Percentiles rank a stretch among this genome's conserved stretches.
These are phyloP conservation scores for Chymomyza fuscimana DNA, from an alignment of 2,888 invertebrate genomes.

Conservation along the genomic window DNA sequence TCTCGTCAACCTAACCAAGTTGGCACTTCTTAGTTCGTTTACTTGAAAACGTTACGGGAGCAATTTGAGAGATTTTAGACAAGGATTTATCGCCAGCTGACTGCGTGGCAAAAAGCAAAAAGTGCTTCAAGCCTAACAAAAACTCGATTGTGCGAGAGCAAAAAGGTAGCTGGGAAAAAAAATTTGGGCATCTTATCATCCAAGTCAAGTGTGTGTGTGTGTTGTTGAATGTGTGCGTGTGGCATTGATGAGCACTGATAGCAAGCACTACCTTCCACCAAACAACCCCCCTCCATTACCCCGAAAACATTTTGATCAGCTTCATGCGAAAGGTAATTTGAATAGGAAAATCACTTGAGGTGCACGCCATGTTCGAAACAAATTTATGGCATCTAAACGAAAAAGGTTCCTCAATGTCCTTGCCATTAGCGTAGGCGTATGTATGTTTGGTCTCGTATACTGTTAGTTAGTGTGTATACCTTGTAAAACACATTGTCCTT, in stretches of 20 bases:
- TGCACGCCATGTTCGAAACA: not conserved
- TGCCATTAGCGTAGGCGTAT: not conserved
- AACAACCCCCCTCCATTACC: too few relatives aligned
- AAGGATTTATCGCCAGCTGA: slow-evolving; percentile 60
- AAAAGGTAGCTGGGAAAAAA: not conserved
- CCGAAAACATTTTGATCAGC: slow-evolving; percentile 6
- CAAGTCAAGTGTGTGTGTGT: not conserved
- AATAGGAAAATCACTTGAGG: slow-evolving; percentile 44
- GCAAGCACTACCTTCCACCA: slow-evolving; percentile 12
- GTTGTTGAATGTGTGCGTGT: slow-evolving; percentile 36
- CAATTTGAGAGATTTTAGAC: slow-evolving; percentile 64
- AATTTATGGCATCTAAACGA: slow-evolving; percentile 1
- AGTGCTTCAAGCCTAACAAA: slow-evolving; percentile 5
- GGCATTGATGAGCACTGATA: slow-evolving; percentile 56
- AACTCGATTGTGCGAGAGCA: slow-evolving; percentile 4
- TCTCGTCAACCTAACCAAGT: not conserved
- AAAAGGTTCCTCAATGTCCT: slow-evolving; percentile 55
- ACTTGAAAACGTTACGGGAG: slow-evolving; percentile 63
- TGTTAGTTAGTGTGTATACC: not conserved
- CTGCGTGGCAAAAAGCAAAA: slow-evolving; percentile 1
- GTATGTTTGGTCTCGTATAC: not conserved
- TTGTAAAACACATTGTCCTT: not conserved
- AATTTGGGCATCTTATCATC: not conserved
- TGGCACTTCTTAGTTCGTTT: slow-evolving; percentile 45
- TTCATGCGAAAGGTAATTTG: slow-evolving; percentile 52